Percentiles rank a stretch among this genome's conserved stretches.
Conservation (phyloP, 2,888 invertebrate genomes). For the Leptopterna dolabrata region DNA sequence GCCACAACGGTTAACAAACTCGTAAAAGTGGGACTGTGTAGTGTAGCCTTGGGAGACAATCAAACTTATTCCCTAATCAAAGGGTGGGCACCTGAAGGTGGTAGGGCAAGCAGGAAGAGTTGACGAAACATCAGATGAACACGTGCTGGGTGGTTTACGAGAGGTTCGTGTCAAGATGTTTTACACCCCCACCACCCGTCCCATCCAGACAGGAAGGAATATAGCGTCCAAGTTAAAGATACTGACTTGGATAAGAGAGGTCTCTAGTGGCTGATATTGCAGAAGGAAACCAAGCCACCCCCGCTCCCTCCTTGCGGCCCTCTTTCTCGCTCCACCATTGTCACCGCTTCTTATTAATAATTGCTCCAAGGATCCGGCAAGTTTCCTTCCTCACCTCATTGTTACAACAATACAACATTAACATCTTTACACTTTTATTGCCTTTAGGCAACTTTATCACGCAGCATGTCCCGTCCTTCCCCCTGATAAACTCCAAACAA, state of each 20-base stretch:
- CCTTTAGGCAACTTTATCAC: constrained; percentile 56
- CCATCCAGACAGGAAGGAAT: neutral
- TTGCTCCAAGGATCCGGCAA: constrained; percentile 56
- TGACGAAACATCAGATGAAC: constrained; percentile 36
- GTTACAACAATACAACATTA: constrained; percentile 58
- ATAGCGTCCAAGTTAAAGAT: constrained; percentile 32
- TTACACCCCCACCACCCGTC: neutral
- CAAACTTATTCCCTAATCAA: constrained; percentile 31
- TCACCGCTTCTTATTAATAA: constrained; percentile 56
- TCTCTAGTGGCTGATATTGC: constrained; percentile 41
- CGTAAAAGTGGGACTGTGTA: constrained; percentile 16
- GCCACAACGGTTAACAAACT: neutral
- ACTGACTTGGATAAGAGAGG: constrained; percentile 24
- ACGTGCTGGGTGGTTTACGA: constrained; percentile 24
- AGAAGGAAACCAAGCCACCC: constrained; percentile 25
- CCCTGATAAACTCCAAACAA: constrained; percentile 56
- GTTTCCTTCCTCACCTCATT: constrained; percentile 57
- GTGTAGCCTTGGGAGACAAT: constrained; percentile 7
- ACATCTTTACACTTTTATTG: constrained; percentile 59
- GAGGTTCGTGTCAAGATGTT: constrained; percentile 36
- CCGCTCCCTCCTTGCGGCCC: constrained; percentile 17
- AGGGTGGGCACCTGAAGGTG: neutral
- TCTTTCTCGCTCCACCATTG: constrained; percentile 46
- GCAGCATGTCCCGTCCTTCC: constrained; percentile 32
- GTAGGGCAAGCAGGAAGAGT: neutral